Evolutionary conservation across 2,113 vertebrate genomes (phyloP), one percentile per base, ranked within the genome.

Genomic region (Falco punctatus): DNA sequence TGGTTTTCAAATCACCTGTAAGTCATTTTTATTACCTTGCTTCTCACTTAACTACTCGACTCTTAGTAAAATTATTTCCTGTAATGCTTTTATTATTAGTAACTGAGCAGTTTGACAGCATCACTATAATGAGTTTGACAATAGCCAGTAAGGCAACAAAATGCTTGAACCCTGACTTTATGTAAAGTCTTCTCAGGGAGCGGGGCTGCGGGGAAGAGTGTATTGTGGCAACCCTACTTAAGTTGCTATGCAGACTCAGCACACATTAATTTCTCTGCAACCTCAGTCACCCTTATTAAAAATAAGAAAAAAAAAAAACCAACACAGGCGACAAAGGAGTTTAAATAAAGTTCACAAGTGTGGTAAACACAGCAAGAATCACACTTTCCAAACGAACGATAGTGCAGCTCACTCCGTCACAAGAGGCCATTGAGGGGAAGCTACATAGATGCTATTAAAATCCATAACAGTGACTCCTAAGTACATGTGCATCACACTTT

Each of bases 211-310:
- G 54, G n/a, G 57, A 51, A 71, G 32, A 72, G 17, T 12, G 51
- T 99, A 99, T 99, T 98, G 98, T 99, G 99, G 99, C 99, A 99
- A 99, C 99, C 99, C 99, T 99, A 99, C 98, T 98, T 97, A 91
- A 97, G 96, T 98, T 96, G 98, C 98, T 98, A 98, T 97, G 98
- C 98, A 98, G 98, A 98, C 98, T 99, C 98, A 98, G 98, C 99
- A 99, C 98, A 98, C 98, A 98, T 99, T 99, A 99, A 99, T 99
- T 98, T 97, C 98, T 99, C 98, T 96, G 98, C 98, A 98, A 99
- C 98, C 98, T 99, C 98, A 98, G 98, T 98, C 98, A 98, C 98
- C 99, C 98, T 98, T 98, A 99, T 98, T 98, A 98, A 97, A 98
- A 98, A 98, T 97, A 96, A 98, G 96, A 57, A 94, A 96, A 93